Evolutionary conservation across 2,888 invertebrate species (phyloP).

Genomic region (Pocota personata): DNA sequence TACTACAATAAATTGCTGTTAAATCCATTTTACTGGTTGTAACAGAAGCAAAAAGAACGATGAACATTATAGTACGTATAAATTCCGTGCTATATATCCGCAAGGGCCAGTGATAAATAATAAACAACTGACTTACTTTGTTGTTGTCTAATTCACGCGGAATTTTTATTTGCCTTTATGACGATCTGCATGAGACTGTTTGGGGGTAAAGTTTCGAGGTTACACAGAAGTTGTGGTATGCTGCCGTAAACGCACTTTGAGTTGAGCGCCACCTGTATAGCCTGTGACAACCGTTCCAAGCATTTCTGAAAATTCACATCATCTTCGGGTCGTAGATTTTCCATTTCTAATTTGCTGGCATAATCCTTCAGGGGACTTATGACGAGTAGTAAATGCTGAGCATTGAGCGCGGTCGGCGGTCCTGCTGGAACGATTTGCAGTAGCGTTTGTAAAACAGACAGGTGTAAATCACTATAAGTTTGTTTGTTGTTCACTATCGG

Average conservation of each 20-base stretch:
- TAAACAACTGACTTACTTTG: no score
- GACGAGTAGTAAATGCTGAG: slow-evolving; percentile 85
- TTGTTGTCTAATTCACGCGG: slow-evolving; percentile 12
- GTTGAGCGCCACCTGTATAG: slow-evolving; percentile 91
- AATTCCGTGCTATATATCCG: no score
- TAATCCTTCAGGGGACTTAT: slow-evolving; percentile 83
- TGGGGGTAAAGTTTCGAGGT: slow-evolving; percentile 86
- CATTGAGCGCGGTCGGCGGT: slow-evolving; percentile 86
- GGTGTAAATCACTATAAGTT: slow-evolving; percentile 86
- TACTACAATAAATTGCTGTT: no score
- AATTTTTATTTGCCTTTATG: slow-evolving; percentile 85
- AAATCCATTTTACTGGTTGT: no score
- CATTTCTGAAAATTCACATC: slow-evolving; percentile 84
- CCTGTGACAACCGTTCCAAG: slow-evolving; percentile 92
- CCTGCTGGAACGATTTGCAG: slow-evolving; percentile 83
- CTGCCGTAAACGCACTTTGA: slow-evolving; percentile 92
- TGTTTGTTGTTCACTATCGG: slow-evolving; percentile 84
- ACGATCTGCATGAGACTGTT: slow-evolving; percentile 87
- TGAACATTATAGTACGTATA: no score
- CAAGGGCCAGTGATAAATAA: no score
- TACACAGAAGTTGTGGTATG: slow-evolving; percentile 87
- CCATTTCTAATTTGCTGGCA: slow-evolving; percentile 81
- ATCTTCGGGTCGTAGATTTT: slow-evolving; percentile 81
- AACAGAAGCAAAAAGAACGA: no score
- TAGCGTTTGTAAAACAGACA: slow-evolving; percentile 87